Evolutionary conservation across 2,113 vertebrate species (phyloP).

Genomic region (Halcyon malimbica): DNA sequence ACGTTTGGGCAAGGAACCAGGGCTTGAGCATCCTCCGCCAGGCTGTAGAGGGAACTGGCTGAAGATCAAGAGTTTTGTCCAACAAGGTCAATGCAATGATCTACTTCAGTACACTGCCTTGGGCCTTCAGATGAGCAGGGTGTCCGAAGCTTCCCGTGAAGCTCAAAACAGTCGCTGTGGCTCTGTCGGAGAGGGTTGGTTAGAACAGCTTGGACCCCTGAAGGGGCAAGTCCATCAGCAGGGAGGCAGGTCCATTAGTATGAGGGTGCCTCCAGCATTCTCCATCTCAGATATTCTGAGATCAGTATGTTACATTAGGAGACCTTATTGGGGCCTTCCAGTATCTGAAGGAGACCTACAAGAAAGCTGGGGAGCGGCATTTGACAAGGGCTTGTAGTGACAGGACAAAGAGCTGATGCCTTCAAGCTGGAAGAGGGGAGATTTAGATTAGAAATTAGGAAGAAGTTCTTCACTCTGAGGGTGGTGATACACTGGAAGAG

Average conservation of each 20-base stretch:
- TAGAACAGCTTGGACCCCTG: not conserved
- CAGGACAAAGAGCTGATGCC: no score
- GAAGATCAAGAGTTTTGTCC: not conserved
- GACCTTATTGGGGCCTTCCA: no score
- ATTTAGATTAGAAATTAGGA: no score
- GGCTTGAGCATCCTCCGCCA: not conserved
- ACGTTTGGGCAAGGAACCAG: not conserved
- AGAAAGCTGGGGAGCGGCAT: no score
- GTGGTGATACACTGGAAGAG: no score
- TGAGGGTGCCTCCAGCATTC: not conserved
- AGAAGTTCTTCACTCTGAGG: no score
- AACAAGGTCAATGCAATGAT: not conserved
- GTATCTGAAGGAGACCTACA: no score
- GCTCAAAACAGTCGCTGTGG: not conserved
- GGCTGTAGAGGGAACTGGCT: not conserved
- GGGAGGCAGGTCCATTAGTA: not conserved
- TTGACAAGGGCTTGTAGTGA: no score
- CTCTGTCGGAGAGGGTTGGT: not conserved
- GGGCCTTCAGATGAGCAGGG: not conserved
- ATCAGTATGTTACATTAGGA: not conserved
- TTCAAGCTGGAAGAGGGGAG: no score
- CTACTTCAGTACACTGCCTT: not conserved
- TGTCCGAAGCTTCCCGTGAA: not conserved
- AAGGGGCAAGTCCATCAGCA: not conserved
- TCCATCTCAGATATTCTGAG: not conserved